Base-by-base conservation (phyloP, 1,140 invertebrate genomes). In the Diuraphis noxia region DNA sequence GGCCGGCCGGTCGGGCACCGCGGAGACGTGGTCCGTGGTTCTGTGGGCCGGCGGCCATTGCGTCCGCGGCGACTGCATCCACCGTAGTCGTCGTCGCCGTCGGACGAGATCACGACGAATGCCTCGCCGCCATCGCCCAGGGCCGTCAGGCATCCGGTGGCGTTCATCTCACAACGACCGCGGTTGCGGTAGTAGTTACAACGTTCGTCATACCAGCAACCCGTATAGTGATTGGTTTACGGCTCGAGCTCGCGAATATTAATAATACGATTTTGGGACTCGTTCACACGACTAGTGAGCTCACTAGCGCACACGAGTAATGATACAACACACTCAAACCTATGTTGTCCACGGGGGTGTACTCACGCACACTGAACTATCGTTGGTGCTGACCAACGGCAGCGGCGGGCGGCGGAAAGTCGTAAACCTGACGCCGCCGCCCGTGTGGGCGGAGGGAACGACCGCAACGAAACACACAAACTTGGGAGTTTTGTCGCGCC, bases 61-160 rank as follows among this genome's bases (percentile, higher is more conserved):
- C 17, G 41, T 34, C 25, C 19, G 2, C 34, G 63, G 90, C 19
- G 49, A 13, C 38, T 7, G 25, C 49, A 43, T n/a, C 25, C 21
- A 19, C 34, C 30, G 41, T 82, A 40, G 40, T 84, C 81, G 21
- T 81, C 81, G 30, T 41, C 34, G 40, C 30, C 41, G n/a, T 84
- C 91, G 5, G 56, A 25, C 49, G 41, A n/a, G 5, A 91, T 52
- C 7, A 43, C 85, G 36, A 63, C 81, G 63, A 63, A 85, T 25
- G 81, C 36, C 8, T 56, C 49, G 49, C 84, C 84, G 49, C 81
- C 91, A n/a, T 81, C 49, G 43, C 34, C 36, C 34, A 81, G 30
- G 25, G 81, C 77, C 19, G 91, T 52, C 79, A 82, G 6, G 19
- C 79, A 85, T 21, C 84, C 91, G 38, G 79, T 84, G 81, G 38